Conservation (phyloP, 2,888 invertebrate species). For the Anarsia innoxiella region DNA sequence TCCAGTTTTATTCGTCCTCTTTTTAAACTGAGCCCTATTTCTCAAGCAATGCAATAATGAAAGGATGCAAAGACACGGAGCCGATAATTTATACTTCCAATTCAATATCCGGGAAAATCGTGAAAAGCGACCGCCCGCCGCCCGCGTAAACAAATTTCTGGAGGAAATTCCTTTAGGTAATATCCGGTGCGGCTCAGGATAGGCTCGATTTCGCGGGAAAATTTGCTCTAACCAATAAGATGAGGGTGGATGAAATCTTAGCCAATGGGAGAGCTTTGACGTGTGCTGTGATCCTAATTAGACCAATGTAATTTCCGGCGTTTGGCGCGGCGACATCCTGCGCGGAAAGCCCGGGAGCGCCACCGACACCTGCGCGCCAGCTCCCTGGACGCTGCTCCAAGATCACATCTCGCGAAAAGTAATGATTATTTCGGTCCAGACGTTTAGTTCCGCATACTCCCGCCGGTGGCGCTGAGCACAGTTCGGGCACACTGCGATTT, state of each 20-base stretch:
- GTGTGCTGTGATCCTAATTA: constrained; percentile 45
- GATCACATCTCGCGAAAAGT: constrained; percentile 75
- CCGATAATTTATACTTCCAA: constrained; percentile 39
- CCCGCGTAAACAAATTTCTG: constrained; percentile 66
- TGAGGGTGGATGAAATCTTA: constrained; percentile 18
- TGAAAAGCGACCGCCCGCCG: constrained; percentile 45
- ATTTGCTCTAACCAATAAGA: constrained; percentile 39
- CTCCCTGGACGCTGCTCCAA: constrained; percentile 52
- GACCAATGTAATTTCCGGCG: constrained; percentile 60
- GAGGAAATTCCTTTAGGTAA: constrained; percentile 63
- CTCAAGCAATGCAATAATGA: too few species aligned
- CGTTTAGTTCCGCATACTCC: constrained; percentile 62
- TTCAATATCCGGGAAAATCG: constrained; percentile 50
- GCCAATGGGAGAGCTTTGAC: constrained; percentile 45
- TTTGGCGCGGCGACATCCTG: constrained; percentile 54
- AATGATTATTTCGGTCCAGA: constrained; percentile 75
- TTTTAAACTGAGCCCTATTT: too few species aligned
- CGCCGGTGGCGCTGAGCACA: constrained; percentile 54
- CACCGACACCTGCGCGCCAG: constrained; percentile 64
- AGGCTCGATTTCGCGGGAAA: constrained; percentile 54
- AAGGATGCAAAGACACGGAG: constrained; percentile 34
- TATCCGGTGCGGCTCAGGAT: constrained; percentile 52
- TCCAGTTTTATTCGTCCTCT: too few species aligned
- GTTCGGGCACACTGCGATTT: constrained; percentile 47
- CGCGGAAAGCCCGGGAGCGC: constrained; percentile 69